Evolutionary conservation across 92 coral and sea anemone genomes (phyloP).

Genomic region (Paramuricea clavata): DNA sequence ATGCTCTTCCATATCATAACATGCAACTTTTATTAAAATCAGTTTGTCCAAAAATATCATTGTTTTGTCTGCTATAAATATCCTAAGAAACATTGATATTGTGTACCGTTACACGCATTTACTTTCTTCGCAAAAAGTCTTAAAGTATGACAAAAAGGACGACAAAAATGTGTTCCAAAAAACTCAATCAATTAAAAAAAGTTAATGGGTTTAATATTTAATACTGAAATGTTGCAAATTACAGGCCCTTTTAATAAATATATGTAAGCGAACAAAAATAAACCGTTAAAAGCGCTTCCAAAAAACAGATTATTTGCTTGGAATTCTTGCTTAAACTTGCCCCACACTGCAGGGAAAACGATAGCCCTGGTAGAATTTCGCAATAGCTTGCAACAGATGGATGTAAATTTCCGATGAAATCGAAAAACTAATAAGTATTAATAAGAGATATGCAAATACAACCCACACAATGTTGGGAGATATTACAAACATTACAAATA

Average conservation of each 20-base stretch:
- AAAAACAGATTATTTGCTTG: background rate
- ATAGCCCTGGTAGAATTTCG: background rate
- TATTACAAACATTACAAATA: background rate
- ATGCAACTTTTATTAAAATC: too few species aligned
- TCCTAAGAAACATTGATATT: too few species aligned
- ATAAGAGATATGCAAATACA: slow-evolving; percentile 18
- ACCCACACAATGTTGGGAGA: background rate
- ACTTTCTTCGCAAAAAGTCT: too few species aligned
- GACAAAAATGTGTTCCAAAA: background rate
- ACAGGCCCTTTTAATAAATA: background rate
- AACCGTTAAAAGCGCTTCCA: background rate
- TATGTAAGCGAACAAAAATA: background rate
- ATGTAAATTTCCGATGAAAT: background rate
- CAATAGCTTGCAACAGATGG: background rate
- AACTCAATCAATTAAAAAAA: background rate
- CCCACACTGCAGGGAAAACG: background rate
- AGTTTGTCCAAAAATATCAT: too few species aligned
- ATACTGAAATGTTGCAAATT: background rate
- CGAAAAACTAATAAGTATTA: slow-evolving; percentile 27
- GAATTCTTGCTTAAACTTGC: background rate
- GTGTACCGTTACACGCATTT: too few species aligned
- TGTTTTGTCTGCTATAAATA: too few species aligned
- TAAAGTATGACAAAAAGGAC: background rate
- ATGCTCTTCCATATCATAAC: too few species aligned
- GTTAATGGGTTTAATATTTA: slow-evolving; percentile 9